Percentiles rank a stretch among this genome's conserved stretches.
Evolutionary conservation across 2,113 vertebrate species (phyloP).

Genomic region (Halcyon senegalensis): DNA sequence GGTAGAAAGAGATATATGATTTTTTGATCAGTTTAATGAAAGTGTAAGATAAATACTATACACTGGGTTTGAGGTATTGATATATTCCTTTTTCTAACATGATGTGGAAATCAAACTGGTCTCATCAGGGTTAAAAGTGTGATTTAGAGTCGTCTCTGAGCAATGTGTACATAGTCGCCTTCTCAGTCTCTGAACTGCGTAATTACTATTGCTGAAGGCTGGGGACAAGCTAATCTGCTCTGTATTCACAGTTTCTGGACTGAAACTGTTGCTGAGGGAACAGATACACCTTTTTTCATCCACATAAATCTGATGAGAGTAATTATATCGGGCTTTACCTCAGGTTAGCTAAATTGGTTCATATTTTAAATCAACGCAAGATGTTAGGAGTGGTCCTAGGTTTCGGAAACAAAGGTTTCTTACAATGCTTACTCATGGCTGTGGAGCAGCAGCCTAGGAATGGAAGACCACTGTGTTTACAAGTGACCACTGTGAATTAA

Average conservation of each 20-base stretch:
- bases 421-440: background rate
- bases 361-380: background rate
- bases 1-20: background rate
- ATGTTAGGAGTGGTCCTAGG: background rate
- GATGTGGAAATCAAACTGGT: background rate
- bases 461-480: background rate
- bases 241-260: background rate
- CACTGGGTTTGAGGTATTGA: background rate
- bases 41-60: background rate
- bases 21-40: background rate
- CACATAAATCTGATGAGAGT: background rate
- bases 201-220: background rate
- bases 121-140: background rate
- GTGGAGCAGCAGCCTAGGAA: background rate
- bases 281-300: background rate
- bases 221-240: background rate
- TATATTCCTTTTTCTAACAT: background rate
- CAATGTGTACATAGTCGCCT: background rate
- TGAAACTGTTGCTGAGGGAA: background rate
- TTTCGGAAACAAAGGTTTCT: background rate
- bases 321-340: background rate
- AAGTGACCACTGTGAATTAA: background rate
- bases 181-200: background rate
- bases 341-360: background rate
- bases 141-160: background rate